A percentile compares a stretch with the other conserved stretches of the same genome.
Conservation (phyloP, 2,113 vertebrate genomes). For the Murina feae region DNA sequence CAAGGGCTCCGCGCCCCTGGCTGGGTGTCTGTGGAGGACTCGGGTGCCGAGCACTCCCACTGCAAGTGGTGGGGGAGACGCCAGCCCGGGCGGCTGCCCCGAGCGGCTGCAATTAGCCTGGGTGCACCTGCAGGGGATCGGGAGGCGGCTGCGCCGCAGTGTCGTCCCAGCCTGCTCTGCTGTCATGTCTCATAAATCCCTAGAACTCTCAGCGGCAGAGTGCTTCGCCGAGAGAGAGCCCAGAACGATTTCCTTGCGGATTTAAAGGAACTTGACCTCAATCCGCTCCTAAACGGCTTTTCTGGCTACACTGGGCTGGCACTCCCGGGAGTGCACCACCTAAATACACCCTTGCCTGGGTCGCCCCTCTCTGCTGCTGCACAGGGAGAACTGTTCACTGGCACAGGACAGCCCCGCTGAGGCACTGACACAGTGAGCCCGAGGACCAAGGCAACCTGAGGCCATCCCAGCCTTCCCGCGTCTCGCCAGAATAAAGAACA, state of each 20-base stretch:
- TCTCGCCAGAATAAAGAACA: background rate
- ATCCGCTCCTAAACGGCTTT: background rate
- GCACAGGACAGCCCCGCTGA: fast-evolving
- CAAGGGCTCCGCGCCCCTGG: background rate
- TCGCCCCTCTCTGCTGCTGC: too few species aligned
- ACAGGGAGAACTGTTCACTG: fast-evolving
- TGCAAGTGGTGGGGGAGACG: background rate
- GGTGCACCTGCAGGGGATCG: fast-evolving
- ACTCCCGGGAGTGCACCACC: background rate
- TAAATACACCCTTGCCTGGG: fast-evolving
- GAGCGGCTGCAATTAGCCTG: background rate
- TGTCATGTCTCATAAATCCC: background rate
- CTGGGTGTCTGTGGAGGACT: background rate
- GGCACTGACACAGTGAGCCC: background rate
- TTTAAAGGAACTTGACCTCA: background rate
- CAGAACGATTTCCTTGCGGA: background rate
- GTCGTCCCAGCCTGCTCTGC: background rate
- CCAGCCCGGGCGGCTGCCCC: background rate
- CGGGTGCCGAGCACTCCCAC: background rate
- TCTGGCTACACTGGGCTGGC: background rate
- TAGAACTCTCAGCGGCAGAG: background rate
- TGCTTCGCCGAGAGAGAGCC: background rate
- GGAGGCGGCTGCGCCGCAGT: background rate
- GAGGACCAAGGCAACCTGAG: fast-evolving
- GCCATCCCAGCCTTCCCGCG: background rate